A percentile compares a stretch with the other conserved stretches of the same genome.
Conservation (phyloP, 2,113 vertebrate species). For the Ammodramus savannarum region DNA sequence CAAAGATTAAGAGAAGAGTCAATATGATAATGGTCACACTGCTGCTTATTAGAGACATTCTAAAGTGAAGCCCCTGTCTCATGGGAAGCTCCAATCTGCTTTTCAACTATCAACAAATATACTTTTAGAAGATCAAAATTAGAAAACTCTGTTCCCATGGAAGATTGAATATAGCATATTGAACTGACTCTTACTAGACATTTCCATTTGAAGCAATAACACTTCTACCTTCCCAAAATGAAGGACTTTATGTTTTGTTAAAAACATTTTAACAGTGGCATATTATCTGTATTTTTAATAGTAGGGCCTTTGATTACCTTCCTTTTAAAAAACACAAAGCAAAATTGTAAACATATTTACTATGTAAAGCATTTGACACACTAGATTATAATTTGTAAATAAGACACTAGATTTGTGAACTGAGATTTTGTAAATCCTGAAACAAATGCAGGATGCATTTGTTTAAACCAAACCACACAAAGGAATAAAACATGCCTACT, state of each 20-base stretch:
- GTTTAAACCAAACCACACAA: neutral
- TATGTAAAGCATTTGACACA: neutral
- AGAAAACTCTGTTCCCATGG: neutral
- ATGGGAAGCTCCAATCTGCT: neutral
- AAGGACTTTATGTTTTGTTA: neutral
- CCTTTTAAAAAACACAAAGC: neutral
- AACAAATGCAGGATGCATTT: neutral
- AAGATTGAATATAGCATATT: neutral
- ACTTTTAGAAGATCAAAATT: neutral
- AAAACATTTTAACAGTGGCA: neutral
- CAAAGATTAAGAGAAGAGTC: constrained; percentile 8
- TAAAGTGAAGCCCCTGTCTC: neutral
- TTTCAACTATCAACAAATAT: neutral
- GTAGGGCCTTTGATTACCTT: neutral
- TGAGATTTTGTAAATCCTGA: neutral
- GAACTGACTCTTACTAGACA: neutral
- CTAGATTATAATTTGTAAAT: neutral
- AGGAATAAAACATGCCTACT: neutral
- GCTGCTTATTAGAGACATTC: neutral
- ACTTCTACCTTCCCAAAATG: neutral
- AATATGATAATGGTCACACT: neutral
- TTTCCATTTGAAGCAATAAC: neutral
- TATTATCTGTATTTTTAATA: neutral
- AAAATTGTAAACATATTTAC: neutral
- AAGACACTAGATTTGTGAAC: neutral